Conservation (phyloP, 2,888 invertebrate genomes). For the Anodontia alba region DNA sequence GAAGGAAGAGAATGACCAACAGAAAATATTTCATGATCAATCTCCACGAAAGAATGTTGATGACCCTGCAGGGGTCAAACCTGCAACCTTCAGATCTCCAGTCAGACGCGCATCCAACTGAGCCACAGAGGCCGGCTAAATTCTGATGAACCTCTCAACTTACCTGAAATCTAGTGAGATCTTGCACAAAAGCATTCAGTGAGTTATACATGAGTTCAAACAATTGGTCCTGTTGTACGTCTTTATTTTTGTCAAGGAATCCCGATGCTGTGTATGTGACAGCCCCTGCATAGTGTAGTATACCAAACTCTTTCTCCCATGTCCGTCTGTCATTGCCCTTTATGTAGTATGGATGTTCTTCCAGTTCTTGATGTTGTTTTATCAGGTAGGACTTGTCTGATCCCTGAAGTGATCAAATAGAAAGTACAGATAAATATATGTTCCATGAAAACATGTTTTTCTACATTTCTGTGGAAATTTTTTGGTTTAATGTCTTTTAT, state of each 20-base stretch:
- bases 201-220: conserved; percentile 81
- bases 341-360: conserved; percentile 74
- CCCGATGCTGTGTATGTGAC: conserved; percentile 76
- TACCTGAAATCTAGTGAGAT: conserved; percentile 81
- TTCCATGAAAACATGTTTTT: not conserved
- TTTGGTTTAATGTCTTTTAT: no score
- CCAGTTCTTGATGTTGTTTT: conserved; percentile 78
- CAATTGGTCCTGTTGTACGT: conserved; percentile 80
- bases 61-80: no score
- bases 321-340: conserved; percentile 76
- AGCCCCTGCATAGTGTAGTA: conserved; percentile 79
- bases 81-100: no score
- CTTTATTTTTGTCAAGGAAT: conserved; percentile 82
- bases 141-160: not conserved
- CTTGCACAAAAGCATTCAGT: conserved; percentile 76
- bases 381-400: conserved; percentile 78
- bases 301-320: conserved; percentile 80
- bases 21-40: no score
- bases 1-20: no score
- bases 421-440: no score
- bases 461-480: no score
- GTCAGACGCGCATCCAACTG: no score
- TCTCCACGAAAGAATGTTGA: no score
- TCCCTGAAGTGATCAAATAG: conserved; percentile 69
- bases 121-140: no score